A percentile compares a stretch with the other conserved stretches of the same genome.
Evolutionary conservation across 2,888 invertebrate genomes (phyloP).

Genomic region (Tridacna crocea): DNA sequence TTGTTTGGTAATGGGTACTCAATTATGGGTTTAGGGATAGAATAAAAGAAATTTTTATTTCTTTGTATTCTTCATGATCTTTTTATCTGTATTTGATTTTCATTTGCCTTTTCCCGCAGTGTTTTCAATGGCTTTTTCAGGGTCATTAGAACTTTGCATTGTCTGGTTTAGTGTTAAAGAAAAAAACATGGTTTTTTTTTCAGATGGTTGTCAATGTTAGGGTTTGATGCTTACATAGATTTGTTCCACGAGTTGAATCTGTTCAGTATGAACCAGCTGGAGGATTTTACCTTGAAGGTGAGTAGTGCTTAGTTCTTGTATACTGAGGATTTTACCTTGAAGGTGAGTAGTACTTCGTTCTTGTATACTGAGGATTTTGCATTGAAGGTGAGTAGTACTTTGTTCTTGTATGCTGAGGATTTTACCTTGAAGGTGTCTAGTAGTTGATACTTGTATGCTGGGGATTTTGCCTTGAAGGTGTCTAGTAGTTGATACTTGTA

Average conservation of each 20-base stretch:
- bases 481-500: conserved; percentile 62
- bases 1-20: no score
- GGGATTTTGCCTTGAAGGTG: conserved; percentile 80
- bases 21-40: no score
- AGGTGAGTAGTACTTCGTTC: conserved; percentile 68
- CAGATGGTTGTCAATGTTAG: conserved; percentile 78
- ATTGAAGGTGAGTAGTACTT: conserved; percentile 73
- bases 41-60: no score
- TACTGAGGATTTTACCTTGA: conserved; percentile 76
- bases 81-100: no score
- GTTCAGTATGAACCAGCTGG: conserved; percentile 77
- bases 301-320: conserved; percentile 14
- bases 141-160: no score
- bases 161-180: no score
- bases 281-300: conserved; percentile 81
- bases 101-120: no score
- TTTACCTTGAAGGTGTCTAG: conserved; percentile 79
- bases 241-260: conserved; percentile 79
- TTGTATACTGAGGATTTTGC: conserved; percentile 80
- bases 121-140: no score
- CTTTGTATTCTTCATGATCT: no score
- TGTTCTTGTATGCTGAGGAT: conserved; percentile 76
- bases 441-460: conserved; percentile 69
- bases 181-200: conserved; percentile 14
- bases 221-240: conserved; percentile 80